Evolutionary conservation across 2,888 invertebrate genomes (phyloP).

Genomic region (Acleris laterana): DNA sequence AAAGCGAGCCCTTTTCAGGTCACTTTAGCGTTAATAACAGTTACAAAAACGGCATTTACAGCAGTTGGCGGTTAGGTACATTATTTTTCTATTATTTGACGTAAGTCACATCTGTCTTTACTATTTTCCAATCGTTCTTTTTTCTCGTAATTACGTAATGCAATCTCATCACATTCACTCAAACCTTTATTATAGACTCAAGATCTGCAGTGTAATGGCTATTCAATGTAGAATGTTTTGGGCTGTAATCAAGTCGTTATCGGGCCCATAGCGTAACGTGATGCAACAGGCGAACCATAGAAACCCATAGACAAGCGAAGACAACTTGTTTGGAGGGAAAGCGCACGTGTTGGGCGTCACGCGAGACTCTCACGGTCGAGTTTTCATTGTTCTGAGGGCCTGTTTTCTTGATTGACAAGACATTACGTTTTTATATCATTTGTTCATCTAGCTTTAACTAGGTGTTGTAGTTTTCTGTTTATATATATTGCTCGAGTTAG

Average conservation of each 20-base stretch:
- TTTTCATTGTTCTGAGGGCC: neutral
- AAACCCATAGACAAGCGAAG: neutral
- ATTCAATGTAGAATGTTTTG: constrained; percentile 16
- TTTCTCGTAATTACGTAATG: too few relatives aligned
- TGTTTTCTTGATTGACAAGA: constrained; percentile 5
- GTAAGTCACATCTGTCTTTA: too few relatives aligned
- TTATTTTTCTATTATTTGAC: neutral
- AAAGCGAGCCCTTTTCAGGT: constrained; percentile 30
- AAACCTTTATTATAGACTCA: constrained; percentile 2
- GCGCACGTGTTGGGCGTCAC: constrained; percentile 7
- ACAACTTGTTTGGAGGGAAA: constrained; percentile 5
- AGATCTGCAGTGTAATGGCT: constrained; percentile 1
- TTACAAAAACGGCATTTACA: neutral
- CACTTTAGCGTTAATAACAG: neutral
- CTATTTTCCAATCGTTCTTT: too few relatives aligned
- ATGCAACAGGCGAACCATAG: constrained; percentile 2
- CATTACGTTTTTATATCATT: neutral
- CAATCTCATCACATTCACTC: too few relatives aligned
- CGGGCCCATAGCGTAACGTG: constrained; percentile 11
- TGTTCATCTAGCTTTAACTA: too few relatives aligned
- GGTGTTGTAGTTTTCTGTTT: neutral
- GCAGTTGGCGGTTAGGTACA: neutral
- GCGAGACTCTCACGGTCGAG: constrained; percentile 3
- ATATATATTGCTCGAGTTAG: too few relatives aligned
- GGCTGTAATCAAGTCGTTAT: constrained; percentile 21